Evolutionary conservation across 2,888 invertebrate species (phyloP).

Genomic region (Ashinkailepas kermadecensis): DNA sequence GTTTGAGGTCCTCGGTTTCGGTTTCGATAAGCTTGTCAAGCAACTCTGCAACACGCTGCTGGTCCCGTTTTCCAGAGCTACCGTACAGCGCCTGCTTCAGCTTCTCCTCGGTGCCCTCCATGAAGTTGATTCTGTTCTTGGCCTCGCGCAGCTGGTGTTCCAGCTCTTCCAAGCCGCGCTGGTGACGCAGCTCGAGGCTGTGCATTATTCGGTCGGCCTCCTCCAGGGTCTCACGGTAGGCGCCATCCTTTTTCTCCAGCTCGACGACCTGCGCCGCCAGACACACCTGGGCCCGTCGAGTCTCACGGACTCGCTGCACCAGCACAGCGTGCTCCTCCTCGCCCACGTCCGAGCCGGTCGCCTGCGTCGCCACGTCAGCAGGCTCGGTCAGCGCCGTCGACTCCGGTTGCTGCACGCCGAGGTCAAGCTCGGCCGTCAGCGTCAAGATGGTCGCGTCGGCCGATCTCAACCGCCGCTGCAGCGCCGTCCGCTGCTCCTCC

Average conservation of each 20-base stretch:
- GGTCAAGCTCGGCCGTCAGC: background rate
- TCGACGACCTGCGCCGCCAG: conserved; percentile 10
- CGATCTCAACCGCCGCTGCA: background rate
- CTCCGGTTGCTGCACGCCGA: background rate
- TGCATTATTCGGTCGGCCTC: conserved; percentile 36
- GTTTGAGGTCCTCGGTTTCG: background rate
- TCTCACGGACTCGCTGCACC: background rate
- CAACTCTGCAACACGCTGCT: conserved; percentile 11
- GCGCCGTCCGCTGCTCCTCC: background rate
- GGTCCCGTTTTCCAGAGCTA: background rate
- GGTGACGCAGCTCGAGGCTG: conserved; percentile 34
- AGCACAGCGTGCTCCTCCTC: background rate
- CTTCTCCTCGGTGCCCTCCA: conserved; percentile 16
- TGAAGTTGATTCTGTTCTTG: conserved; percentile 15
- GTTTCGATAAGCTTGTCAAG: conserved; percentile 21
- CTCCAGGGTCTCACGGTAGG: conserved; percentile 35
- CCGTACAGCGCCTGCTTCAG: background rate
- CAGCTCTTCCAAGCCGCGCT: conserved; percentile 28
- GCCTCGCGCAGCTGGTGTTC: conserved; percentile 22
- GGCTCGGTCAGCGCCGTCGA: background rate
- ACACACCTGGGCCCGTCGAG: background rate
- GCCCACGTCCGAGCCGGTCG: background rate
- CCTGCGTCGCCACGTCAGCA: too few relatives aligned
- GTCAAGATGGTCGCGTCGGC: background rate
- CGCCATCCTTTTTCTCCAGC: conserved; percentile 32